Base-by-base conservation (phyloP, 2,113 vertebrate genomes). In the Chauna torquata region DNA sequence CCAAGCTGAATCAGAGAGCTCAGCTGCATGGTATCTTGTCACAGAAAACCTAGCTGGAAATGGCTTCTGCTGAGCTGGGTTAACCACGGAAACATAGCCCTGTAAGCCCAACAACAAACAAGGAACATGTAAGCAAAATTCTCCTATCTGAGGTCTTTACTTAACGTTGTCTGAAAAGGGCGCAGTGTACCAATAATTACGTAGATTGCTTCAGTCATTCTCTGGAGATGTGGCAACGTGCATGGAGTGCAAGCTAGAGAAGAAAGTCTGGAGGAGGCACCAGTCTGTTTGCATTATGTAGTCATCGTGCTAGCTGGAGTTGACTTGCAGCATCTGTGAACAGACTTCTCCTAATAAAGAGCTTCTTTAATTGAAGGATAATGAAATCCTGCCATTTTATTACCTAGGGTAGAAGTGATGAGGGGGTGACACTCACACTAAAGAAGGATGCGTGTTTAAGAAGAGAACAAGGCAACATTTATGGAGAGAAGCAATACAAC, bases 311-410 rank as follows among this genome's bases (percentile, higher is more conserved):
- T 95, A 94, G 84, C 84, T 92, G 78, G 52, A 89, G 70, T 74
- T 95, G 79, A 92, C 84, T 94, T 87, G 84, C 34, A 87, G 88
- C 91, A 96, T 97, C 91, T 94, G 83, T 92, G 94, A 94, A 89
- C 66, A 91, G 59, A 44, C 70, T 95, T 94, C 80, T 96, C 47
- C 30, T 94, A 89, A 94, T 91, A 90, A 78, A 88, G 40, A 69
- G 8, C 9, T 25, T 89, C 38, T 95, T 79, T 77, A 92, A 68
- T 42, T 84, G 27, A 61, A 85, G 52, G 62, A 80, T 79, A 91
- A 88, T 66, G n/a, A 89, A 96, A 92, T 91, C 38, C 45, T 76
- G 27, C 4, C 36, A 65, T 72, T 94, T 91, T 82, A 82, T 89
- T 91, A 89, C 49, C 66, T 68, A 85, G 45, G 61, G 54, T 38